phyloP scores from a whole-genome alignment of 2,113 vertebrate species.

The Chlorodrepanis virens region DNA sequence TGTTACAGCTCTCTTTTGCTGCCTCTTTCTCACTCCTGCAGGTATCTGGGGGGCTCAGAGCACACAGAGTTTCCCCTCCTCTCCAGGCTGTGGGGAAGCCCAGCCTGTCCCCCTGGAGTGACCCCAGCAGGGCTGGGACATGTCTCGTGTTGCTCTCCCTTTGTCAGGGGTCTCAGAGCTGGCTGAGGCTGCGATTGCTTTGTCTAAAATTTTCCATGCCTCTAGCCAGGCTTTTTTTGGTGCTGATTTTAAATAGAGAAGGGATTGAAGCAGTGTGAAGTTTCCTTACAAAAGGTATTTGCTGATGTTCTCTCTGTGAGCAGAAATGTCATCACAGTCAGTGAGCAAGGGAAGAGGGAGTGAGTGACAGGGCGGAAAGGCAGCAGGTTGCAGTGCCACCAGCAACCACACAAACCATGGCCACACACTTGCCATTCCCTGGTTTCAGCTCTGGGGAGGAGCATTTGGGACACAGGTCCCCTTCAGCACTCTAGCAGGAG shows the following conservation, averaged over 20 bases:
- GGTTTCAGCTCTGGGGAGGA: background rate
- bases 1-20: background rate
- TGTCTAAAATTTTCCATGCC: background rate
- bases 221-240: background rate
- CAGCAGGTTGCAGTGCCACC: fast-evolving
- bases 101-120: background rate
- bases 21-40: background rate
- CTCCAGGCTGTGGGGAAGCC: background rate
- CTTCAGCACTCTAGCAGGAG: background rate
- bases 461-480: background rate
- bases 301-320: background rate
- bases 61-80: fast-evolving
- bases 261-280: background rate
- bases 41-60: background rate
- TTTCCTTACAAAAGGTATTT: background rate
- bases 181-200: background rate
- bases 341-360: background rate
- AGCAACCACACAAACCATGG: fast-evolving
- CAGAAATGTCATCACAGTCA: fast-evolving
- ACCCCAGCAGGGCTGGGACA: fast-evolving
- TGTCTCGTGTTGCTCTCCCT: fast-evolving
- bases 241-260: background rate
- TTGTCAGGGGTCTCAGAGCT: fast-evolving
- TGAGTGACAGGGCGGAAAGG: background rate
- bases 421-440: fast-evolving